phyloP scores from a whole-genome alignment of 2,113 vertebrate species.

The Tragelaphus strepsiceros region DNA sequence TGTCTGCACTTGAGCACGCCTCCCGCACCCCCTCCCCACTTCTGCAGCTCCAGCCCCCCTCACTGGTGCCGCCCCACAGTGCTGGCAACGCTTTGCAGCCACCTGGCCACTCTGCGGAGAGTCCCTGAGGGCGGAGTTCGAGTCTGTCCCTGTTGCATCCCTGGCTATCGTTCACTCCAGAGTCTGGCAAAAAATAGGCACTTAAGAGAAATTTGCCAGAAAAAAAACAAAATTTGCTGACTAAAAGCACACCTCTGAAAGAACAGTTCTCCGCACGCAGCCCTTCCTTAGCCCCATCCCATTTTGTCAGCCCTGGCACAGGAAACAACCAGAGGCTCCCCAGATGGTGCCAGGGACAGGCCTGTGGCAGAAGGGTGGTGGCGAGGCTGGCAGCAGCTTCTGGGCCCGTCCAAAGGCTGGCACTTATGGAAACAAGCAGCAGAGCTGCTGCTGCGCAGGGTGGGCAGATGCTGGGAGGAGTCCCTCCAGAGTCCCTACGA shows the following conservation, averaged over 20 bases:
- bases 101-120: not conserved
- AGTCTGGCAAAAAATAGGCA: not conserved
- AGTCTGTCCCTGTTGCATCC: not conserved
- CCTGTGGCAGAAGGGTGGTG: not conserved
- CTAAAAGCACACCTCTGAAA: not conserved
- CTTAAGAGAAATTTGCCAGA: not conserved
- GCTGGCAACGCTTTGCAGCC: not conserved
- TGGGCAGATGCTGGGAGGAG: not conserved
- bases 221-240: not conserved
- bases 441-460: not conserved
- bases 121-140: not conserved
- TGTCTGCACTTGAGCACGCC: no score
- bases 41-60: not conserved
- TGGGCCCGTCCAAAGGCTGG: not conserved
- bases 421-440: not conserved
- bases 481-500: not conserved
- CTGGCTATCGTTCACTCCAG: not conserved
- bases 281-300: not conserved
- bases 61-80: rapidly evolving
- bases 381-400: not conserved
- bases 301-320: not conserved
- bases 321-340: not conserved
- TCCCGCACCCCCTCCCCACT: no score
- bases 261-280: not conserved
- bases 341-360: not conserved